phyloP scores from a whole-genome alignment of 2,888 invertebrate species.

The Drosophila quinaria region DNA sequence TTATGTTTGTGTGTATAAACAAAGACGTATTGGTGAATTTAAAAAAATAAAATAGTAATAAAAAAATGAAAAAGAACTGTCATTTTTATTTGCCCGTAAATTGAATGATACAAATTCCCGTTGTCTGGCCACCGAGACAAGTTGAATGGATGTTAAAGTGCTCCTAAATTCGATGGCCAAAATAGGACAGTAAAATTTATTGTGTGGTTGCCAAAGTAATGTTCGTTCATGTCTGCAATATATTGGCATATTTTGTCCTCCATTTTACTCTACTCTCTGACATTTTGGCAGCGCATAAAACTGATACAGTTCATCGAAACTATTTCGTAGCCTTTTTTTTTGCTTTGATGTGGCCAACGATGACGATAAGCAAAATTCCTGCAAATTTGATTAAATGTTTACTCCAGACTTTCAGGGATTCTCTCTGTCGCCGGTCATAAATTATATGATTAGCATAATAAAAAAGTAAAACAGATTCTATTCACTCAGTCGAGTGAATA shows the following conservation, averaged over 20 bases:
- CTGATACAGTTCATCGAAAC: slow-evolving; percentile 75
- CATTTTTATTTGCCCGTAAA: slow-evolving; percentile 58
- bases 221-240: slow-evolving; percentile 33
- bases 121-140: slow-evolving; percentile 65
- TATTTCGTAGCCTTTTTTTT: slow-evolving; percentile 64
- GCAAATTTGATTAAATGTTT: slow-evolving; percentile 35
- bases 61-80: slow-evolving; percentile 25
- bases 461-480: slow-evolving; percentile 10
- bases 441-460: slow-evolving; percentile 46
- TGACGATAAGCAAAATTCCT: slow-evolving; percentile 36
- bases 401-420: slow-evolving; percentile 18
- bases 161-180: slow-evolving; percentile 67
- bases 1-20: slow-evolving; percentile 49
- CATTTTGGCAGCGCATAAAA: slow-evolving; percentile 49
- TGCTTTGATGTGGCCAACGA: slow-evolving; percentile 47
- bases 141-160: slow-evolving; percentile 59
- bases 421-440: slow-evolving; percentile 37
- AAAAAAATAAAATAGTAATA: slow-evolving; percentile 45
- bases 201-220: slow-evolving; percentile 60
- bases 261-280: slow-evolving; percentile 22
- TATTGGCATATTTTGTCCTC: slow-evolving; percentile 3
- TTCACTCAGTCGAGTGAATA: slow-evolving; percentile 5
- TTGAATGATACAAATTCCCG: slow-evolving; percentile 70
- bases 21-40: slow-evolving; percentile 71
- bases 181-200: slow-evolving; percentile 69